These are phyloP conservation scores for Lottia gigantea DNA, from an alignment of 2,888 invertebrate genomes.

Conservation along the genomic window DNA sequence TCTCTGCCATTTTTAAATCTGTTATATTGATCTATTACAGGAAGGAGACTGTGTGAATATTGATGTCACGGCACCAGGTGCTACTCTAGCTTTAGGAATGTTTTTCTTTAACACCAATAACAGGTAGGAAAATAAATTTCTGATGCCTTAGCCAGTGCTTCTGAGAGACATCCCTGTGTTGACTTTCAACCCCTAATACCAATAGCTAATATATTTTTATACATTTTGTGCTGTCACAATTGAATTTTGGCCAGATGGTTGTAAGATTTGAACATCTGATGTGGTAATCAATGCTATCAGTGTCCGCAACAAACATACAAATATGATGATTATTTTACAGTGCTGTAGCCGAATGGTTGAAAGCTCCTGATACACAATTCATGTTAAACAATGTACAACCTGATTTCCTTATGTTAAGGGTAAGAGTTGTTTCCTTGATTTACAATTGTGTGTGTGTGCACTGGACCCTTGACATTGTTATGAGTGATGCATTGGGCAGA, in stretches of 20 bases:
- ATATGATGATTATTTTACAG: constrained; percentile 58
- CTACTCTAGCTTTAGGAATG: constrained; percentile 92
- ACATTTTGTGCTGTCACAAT: no score
- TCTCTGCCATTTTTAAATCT: no score
- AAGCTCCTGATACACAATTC: constrained; percentile 89
- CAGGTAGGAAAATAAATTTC: constrained; percentile 65
- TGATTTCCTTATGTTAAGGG: constrained; percentile 85
- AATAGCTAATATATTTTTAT: no score
- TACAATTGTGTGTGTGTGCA: not conserved
- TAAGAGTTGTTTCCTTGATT: constrained; percentile 35
- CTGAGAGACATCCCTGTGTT: no score
- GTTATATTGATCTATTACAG: constrained; percentile 29
- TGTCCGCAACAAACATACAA: no score
- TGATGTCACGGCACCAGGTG: constrained; percentile 95
- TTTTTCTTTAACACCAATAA: constrained; percentile 89
- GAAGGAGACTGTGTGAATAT: constrained; percentile 92
- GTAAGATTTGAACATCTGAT: no score
- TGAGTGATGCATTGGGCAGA: no score
- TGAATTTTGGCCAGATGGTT: no score
- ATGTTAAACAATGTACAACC: constrained; percentile 91
- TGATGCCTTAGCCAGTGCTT: no score
- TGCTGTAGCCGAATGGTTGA: constrained; percentile 90
- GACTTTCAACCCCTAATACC: no score
- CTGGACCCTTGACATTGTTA: no score
- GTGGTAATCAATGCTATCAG: no score